Evolutionary conservation across 1,140 invertebrate genomes (phyloP), one percentile per base, ranked within the genome.

Genomic region (Drosophila oshimai): DNA sequence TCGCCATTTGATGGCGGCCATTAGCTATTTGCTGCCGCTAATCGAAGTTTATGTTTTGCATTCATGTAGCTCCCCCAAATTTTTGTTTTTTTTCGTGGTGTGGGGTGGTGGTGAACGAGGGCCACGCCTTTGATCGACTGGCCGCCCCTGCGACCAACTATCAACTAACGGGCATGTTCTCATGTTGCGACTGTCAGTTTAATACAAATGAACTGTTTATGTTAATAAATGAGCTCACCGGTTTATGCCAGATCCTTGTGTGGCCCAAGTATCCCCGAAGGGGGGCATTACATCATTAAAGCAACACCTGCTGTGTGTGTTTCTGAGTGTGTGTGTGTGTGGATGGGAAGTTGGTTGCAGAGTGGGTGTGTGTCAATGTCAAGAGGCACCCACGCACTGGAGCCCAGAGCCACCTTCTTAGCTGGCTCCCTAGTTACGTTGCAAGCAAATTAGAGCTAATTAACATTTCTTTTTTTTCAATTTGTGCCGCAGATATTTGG

Each of bases 131-230:
- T 24, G 44, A 39, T 49, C 55, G 39, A 34, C 29, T 28, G 9
- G 3, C 10, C 12, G 18, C 7, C 18, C 26, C 5, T 39, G 6
- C 4, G 33, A 69, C 50, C 41, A 28, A 46, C 29, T 49, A 42
- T 55, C 62, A 47, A 54, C 41, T 42, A 36, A 34, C 13, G 6
- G 10, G 12, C 31, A 24, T 24, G 60, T 41, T 67, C 44, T 65
- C 73, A 69, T 49, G 44, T 34, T 61, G 45, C 26, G 45, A 80
- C 67, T 57, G 50, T 58, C 70, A 69, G 70, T 86, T 84, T 71
- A 72, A 71, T 86, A 84, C 72, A 86, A 84, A 84, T 84, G 74
- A 84, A 84, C 79, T 84, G 80, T 84, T 84, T 84, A 86, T 84
- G 79, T 74, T 84, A 86, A 84, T 86, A 84, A 75, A 86, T 84